Percentiles rank a stretch among this genome's conserved stretches.
Conservation (phyloP, 2,888 invertebrate genomes). For the Limenitis camilla region DNA sequence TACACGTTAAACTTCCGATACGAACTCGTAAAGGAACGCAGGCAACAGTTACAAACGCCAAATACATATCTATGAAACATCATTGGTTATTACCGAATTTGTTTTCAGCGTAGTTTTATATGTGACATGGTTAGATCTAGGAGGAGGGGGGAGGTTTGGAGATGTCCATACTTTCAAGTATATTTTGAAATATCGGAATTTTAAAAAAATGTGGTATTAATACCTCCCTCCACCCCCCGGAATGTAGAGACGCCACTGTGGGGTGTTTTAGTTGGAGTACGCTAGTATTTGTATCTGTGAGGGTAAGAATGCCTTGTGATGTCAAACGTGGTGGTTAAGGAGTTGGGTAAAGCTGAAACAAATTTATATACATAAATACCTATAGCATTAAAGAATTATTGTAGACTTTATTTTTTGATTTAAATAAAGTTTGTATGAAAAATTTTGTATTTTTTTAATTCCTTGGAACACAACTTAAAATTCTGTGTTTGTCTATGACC, state of each 20-base stretch:
- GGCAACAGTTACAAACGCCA: not conserved
- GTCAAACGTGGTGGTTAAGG: slow-evolving; percentile 26
- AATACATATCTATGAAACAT: slow-evolving; percentile 21
- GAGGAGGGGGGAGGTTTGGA: too few relatives aligned
- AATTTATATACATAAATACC: slow-evolving; percentile 57
- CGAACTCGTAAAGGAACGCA: too few relatives aligned
- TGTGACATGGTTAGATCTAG: not conserved
- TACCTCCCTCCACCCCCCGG: too few relatives aligned
- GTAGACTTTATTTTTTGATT: slow-evolving; percentile 75
- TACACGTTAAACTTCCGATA: not conserved
- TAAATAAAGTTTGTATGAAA: slow-evolving; percentile 75
- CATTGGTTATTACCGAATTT: slow-evolving; percentile 27
- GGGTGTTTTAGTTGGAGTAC: slow-evolving; percentile 18
- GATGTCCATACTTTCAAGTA: too few relatives aligned
- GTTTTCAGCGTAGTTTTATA: slow-evolving; percentile 24
- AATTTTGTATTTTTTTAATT: slow-evolving; percentile 30
- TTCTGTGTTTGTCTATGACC: too few relatives aligned
- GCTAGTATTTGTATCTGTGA: slow-evolving; percentile 29
- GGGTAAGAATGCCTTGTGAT: slow-evolving; percentile 44
- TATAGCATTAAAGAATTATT: slow-evolving; percentile 60
- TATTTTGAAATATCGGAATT: too few relatives aligned
- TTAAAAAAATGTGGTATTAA: too few relatives aligned
- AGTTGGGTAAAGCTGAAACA: slow-evolving; percentile 51
- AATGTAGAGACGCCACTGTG: not conserved
- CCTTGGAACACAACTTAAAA: too few relatives aligned